These are phyloP conservation scores for Aphaenogaster floridana DNA, from an alignment of 1,140 invertebrate genomes.

Conservation along the genomic window DNA sequence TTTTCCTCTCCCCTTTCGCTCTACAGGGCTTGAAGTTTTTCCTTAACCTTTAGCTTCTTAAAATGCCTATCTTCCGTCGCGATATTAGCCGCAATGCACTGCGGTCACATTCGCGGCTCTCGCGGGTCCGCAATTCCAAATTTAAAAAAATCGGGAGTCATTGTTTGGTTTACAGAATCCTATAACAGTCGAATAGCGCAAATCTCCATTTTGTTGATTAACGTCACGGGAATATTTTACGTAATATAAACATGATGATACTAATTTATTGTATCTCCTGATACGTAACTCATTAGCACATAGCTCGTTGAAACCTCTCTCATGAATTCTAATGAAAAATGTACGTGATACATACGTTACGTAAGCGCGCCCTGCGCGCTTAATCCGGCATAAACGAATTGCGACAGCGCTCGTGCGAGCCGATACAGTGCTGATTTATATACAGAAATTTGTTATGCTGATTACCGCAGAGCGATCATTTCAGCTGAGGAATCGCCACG, in stretches of 20 bases:
- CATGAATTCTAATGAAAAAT: slow-evolving; percentile 74
- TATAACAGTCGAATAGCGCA: slow-evolving; percentile 7
- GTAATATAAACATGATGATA: slow-evolving; percentile 50
- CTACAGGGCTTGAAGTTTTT: slow-evolving; percentile 41
- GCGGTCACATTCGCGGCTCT: not conserved
- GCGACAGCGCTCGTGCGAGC: slow-evolving; percentile 48
- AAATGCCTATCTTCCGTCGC: slow-evolving; percentile 58
- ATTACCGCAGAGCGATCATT: slow-evolving; percentile 59
- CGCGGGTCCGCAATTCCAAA: not conserved
- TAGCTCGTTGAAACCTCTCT: slow-evolving; percentile 59
- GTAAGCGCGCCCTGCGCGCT: slow-evolving; percentile 63
- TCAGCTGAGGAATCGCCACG: slow-evolving; percentile 62
- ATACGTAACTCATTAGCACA: slow-evolving; percentile 61
- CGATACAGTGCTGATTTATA: slow-evolving; percentile 72
- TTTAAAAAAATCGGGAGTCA: not conserved
- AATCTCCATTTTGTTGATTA: slow-evolving; percentile 27
- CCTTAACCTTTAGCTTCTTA: slow-evolving; percentile 38
- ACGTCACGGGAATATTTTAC: slow-evolving; percentile 23
- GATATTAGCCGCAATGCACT: slow-evolving; percentile 39
- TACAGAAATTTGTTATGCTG: slow-evolving; percentile 70
- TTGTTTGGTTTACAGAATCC: slow-evolving; percentile 2
- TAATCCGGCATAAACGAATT: slow-evolving; percentile 71
- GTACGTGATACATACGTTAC: slow-evolving; percentile 63
- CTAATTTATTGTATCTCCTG: slow-evolving; percentile 57
- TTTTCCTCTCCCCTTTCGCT: slow-evolving; percentile 59